phyloP scores from a whole-genome alignment of 2,797 vertebrate genomes.

The Prionace glauca region DNA sequence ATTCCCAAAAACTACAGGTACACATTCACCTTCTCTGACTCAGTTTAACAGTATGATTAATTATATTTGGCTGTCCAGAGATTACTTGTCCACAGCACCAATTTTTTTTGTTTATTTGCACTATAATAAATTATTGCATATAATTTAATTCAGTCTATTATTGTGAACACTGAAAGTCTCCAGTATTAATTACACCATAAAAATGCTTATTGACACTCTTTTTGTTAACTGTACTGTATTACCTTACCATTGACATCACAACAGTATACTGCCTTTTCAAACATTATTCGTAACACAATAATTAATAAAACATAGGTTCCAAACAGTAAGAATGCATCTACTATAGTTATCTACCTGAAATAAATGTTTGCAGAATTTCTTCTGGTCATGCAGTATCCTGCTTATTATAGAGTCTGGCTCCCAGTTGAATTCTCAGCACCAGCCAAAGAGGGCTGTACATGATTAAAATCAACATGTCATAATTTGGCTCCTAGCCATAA shows the following conservation, averaged over 20 bases:
- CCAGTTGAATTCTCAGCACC: not conserved
- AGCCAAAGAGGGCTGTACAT: not conserved
- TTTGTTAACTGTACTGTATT: not conserved
- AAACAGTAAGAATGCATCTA: not conserved
- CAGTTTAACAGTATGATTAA: not conserved
- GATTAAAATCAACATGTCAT: not conserved
- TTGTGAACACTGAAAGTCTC: not conserved
- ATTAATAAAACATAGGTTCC: not conserved
- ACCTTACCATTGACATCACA: not conserved
- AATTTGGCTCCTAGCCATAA: not conserved
- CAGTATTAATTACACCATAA: not conserved
- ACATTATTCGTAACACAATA: not conserved
- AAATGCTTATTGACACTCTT: not conserved
- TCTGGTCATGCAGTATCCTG: not conserved
- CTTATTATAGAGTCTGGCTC: not conserved
- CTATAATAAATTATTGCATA: no score
- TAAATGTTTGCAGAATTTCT: not conserved
- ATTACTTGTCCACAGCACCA: not conserved
- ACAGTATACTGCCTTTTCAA: not conserved
- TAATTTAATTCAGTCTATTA: not conserved
- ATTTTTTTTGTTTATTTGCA: not conserved
- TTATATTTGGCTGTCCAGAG: not conserved
- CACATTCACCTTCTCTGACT: not conserved
- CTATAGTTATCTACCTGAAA: not conserved
- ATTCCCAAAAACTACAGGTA: not conserved